phyloP scores from a whole-genome alignment of 2,797 vertebrate genomes.

The Gallinago solitaria region DNA sequence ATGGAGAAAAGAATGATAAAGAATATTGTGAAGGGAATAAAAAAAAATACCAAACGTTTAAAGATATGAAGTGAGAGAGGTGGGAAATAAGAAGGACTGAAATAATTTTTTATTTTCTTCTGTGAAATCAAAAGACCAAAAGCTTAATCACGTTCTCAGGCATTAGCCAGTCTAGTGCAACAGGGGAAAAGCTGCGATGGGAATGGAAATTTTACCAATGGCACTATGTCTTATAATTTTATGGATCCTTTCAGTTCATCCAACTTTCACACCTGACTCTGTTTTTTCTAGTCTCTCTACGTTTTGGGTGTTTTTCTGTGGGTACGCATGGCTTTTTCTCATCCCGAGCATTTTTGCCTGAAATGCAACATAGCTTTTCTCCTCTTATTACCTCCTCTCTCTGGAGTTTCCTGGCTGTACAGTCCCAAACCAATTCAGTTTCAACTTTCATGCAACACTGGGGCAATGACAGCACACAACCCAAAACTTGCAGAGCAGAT shows the following conservation, averaged over 20 bases:
- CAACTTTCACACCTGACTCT: background rate
- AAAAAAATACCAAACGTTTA: background rate
- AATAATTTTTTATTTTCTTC: conserved; percentile 2
- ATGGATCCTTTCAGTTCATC: background rate
- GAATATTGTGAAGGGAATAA: background rate
- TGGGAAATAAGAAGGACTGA: background rate
- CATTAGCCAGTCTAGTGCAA: background rate
- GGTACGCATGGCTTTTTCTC: background rate
- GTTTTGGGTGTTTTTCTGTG: background rate
- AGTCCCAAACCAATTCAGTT: background rate
- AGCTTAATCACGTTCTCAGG: background rate
- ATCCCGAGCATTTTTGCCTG: background rate
- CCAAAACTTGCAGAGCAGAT: background rate
- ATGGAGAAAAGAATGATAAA: background rate
- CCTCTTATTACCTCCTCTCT: background rate
- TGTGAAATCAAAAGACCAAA: background rate
- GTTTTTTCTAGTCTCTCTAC: background rate
- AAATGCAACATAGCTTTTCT: background rate
- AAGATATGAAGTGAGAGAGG: background rate
- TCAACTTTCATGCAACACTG: background rate
- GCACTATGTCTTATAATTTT: background rate
- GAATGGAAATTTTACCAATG: background rate
- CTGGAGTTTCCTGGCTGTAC: background rate
- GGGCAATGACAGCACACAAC: background rate
- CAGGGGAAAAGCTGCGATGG: background rate